A percentile compares a stretch with the other conserved stretches of the same genome.
phyloP scores from a whole-genome alignment of 2,888 invertebrate species.

The Griposia aprilina region DNA sequence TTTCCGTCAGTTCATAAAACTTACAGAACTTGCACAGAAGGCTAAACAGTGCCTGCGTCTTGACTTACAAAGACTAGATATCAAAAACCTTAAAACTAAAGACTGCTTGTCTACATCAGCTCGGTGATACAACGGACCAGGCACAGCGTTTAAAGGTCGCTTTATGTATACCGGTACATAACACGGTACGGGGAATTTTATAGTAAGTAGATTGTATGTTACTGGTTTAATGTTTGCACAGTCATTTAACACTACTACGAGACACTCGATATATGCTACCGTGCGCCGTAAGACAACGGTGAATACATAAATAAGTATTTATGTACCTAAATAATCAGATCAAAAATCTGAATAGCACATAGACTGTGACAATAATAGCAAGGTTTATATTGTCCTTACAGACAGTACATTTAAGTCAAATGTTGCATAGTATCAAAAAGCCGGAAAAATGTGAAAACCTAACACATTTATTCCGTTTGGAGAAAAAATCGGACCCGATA shows the following conservation, averaged over 20 bases:
- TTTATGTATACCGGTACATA: conserved; percentile 35
- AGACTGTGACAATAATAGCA: background rate
- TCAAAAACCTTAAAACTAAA: background rate
- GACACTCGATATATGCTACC: conserved; percentile 20
- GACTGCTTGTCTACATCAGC: conserved; percentile 13
- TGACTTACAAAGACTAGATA: conserved; percentile 10
- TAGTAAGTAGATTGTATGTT: conserved; percentile 39
- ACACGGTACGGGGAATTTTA: conserved; percentile 25
- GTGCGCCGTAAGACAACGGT: conserved; percentile 23
- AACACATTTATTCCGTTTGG: background rate
- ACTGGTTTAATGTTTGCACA: conserved; percentile 55
- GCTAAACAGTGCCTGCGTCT: background rate
- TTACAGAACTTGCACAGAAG: conserved; percentile 30
- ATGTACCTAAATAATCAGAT: conserved; percentile 1
- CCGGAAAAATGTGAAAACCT: background rate
- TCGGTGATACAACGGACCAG: conserved; percentile 54
- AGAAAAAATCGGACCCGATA: background rate
- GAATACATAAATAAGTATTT: conserved; percentile 2
- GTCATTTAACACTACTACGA: conserved; percentile 50
- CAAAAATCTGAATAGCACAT: background rate
- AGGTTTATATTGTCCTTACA: background rate
- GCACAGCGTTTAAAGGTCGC: conserved; percentile 57
- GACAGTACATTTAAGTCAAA: background rate
- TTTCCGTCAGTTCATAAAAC: conserved; percentile 27
- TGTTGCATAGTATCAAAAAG: background rate